Evolutionary conservation across 2,797 vertebrate species (phyloP).

Genomic region (Xiphorhynchus erythropygius): DNA sequence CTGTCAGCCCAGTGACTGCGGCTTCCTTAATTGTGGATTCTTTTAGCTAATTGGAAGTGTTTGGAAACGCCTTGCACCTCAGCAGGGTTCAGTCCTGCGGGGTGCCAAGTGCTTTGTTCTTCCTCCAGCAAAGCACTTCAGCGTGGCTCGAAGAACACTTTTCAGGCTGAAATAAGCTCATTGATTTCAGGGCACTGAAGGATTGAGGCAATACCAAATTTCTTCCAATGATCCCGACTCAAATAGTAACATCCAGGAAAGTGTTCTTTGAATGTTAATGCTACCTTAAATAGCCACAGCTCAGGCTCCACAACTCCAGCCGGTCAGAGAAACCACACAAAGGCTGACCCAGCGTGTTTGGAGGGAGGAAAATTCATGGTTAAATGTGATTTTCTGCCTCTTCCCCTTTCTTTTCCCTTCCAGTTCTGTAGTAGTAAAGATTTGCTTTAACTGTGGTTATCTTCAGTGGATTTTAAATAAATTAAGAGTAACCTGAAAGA

Average conservation of each 20-base stretch:
- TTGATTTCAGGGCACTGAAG: not conserved
- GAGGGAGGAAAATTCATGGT: not conserved
- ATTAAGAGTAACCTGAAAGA: not conserved
- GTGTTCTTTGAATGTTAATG: not conserved
- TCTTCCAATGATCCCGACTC: not conserved
- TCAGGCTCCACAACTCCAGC: not conserved
- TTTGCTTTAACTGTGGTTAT: not conserved
- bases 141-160: not conserved
- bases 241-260: not conserved
- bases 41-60: slow-evolving; percentile 1
- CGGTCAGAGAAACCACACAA: not conserved
- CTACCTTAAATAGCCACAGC: not conserved
- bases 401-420: not conserved
- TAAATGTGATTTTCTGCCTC: not conserved
- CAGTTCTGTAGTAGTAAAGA: not conserved
- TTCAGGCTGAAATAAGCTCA: not conserved
- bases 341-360: rapidly evolving
- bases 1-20: not conserved
- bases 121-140: slow-evolving; percentile 15
- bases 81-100: slow-evolving; percentile 2
- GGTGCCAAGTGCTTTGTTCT: slow-evolving; percentile 44
- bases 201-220: not conserved
- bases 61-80: slow-evolving; percentile 14
- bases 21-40: slow-evolving; percentile 37
- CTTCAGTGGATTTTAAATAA: not conserved